Conservation (phyloP, 2,113 vertebrate genomes). For the Coreoperca whiteheadi region DNA sequence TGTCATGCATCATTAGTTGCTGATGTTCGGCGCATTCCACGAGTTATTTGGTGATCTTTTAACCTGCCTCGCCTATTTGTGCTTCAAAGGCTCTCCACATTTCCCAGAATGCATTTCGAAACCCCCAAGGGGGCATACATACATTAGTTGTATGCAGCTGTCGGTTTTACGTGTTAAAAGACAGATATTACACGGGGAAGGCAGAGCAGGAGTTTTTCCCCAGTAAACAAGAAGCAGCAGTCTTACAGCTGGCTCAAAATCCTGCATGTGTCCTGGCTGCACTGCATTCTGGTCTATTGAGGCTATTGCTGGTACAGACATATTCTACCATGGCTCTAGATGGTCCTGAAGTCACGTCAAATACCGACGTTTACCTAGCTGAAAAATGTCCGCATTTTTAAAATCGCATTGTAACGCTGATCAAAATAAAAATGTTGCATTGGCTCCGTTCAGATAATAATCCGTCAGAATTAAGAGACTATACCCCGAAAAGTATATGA, state of each 20-base stretch:
- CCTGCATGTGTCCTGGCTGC: not conserved
- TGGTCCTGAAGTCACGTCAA: not conserved
- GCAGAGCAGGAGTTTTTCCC: not conserved
- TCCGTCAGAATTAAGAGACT: not conserved
- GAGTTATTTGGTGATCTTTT: slow-evolving; percentile 11
- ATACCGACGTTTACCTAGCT: not conserved
- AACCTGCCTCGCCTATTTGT: not conserved
- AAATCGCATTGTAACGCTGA: not conserved
- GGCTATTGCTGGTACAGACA: not conserved
- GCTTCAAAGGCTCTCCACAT: not conserved
- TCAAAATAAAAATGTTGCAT: not conserved
- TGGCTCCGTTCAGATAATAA: not conserved
- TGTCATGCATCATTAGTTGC: not conserved
- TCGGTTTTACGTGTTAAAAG: not conserved
- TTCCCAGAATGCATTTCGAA: slow-evolving; percentile 8
- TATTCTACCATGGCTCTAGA: not conserved
- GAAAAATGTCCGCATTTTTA: not conserved
- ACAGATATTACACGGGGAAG: not conserved
- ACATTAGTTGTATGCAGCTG: not conserved
- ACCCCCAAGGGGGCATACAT: not conserved
- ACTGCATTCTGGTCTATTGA: slow-evolving; percentile 9
- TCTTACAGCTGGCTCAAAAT: not conserved
- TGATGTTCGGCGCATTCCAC: not conserved
- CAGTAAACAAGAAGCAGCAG: not conserved
- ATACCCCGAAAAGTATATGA: not conserved